Evolutionary conservation across 2,797 vertebrate species (phyloP), one percentile per base, ranked within the genome.

Genomic region (Sebastiscus albofasciatus): DNA sequence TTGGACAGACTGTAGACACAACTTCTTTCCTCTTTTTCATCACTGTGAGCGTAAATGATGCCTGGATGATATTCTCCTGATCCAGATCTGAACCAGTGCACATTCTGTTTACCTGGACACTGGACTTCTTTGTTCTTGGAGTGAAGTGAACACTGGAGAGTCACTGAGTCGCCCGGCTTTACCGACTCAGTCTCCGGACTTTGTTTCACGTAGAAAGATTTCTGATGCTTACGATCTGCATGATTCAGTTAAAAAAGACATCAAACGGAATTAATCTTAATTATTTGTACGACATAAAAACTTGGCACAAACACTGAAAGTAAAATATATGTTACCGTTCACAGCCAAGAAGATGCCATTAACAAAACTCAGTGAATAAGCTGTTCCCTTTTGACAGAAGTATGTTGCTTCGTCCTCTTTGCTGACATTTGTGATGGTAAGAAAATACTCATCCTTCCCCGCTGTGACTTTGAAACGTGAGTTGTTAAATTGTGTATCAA

Each of bases 71-170:
- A 70, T 73, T 76, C 29, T 67, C 11, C 61, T 54, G 64, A 54
- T 77, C 8, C 87, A 60, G 70, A 59, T 90, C 73, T 88, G 20
- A 90, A 90, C 89, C 87, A 89, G 90, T 75, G 79, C 12, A 92
- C 85, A 7, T 2, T 69, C 64, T 31, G 59, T 72, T 77, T 58
- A 6, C 0, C 46, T 68, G 87, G 69, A 88, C 89, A 89, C 75
- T 69, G 52, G 20, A 1, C 33, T n/a, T 2, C 3, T 6, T 77
- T 2, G 6, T 29, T 56, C 16, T 72, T 0, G 0, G 39, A 62
- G 16, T 62, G 55, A 39, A 92, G 65, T 1, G 81, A 90, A 72
- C 93, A 94, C 36, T 83, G 74, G 8, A 92, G 79, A 67, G n/a
- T 87, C 58, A 83, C 61, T 3, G 27, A 16, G 3, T 16, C 12